These are phyloP conservation scores for Turnix velox DNA, from an alignment of 2,113 vertebrate species.

Conservation along the genomic window DNA sequence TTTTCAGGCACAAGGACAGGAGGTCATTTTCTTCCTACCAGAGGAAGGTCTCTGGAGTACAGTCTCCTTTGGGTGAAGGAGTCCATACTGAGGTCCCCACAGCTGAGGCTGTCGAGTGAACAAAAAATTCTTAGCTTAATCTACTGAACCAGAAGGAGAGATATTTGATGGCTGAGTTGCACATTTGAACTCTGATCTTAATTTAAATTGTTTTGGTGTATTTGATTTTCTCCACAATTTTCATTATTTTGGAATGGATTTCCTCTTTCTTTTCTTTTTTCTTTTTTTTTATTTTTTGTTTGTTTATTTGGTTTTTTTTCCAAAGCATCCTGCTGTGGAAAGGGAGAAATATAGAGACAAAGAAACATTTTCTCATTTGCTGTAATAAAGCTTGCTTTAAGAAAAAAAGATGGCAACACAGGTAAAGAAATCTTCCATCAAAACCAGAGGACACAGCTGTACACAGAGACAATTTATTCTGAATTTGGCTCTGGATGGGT, in stretches of 20 bases:
- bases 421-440: neutral
- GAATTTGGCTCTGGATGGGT: neutral
- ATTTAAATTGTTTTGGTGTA: neutral
- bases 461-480: neutral
- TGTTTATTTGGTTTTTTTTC: no score
- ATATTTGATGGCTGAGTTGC: neutral
- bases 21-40: neutral
- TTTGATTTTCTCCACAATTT: neutral
- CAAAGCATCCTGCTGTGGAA: neutral
- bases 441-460: neutral
- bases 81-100: neutral
- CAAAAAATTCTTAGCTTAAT: neutral
- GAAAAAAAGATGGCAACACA: neutral
- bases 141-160: neutral
- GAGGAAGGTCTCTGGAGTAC: accelerated
- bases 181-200: neutral
- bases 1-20: neutral
- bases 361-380: neutral
- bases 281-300: neutral
- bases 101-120: neutral
- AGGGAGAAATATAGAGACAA: neutral
- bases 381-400: neutral
- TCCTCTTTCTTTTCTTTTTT: accelerated
- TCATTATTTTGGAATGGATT: neutral
- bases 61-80: neutral